These are phyloP conservation scores for Ophion costatus DNA, from an alignment of 2,888 invertebrate species.

Conservation along the genomic window DNA sequence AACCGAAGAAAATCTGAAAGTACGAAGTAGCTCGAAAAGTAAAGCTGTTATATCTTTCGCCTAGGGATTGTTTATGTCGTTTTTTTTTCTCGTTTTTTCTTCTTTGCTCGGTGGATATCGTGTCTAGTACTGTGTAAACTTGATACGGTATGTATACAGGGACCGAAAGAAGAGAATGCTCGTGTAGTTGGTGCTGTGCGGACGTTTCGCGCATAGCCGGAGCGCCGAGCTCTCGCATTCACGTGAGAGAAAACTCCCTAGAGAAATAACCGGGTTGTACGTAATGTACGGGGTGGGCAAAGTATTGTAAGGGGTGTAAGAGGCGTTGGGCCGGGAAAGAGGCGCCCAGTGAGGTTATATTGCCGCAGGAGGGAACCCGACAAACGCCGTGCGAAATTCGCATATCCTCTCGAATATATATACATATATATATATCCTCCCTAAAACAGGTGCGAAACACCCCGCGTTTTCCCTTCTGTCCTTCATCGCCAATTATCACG, in stretches of 20 bases:
- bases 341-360: slow-evolving; percentile 63
- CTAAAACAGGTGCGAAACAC: slow-evolving; percentile 13
- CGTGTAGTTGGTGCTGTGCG: slow-evolving; percentile 32
- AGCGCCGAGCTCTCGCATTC: slow-evolving; percentile 54
- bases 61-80: slow-evolving; percentile 52
- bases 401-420: slow-evolving; percentile 43
- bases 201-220: slow-evolving; percentile 58
- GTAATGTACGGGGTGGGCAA: slow-evolving; percentile 77
- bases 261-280: slow-evolving; percentile 81
- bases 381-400: slow-evolving; percentile 37
- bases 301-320: slow-evolving; percentile 79
- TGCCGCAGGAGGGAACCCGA: slow-evolving; percentile 58
- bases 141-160: slow-evolving; percentile 18
- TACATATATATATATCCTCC: neutral
- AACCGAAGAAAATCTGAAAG: slow-evolving; percentile 21
- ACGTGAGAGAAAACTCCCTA: slow-evolving; percentile 80
- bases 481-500: slow-evolving; percentile 2
- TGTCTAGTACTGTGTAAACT: slow-evolving; percentile 17
- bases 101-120: slow-evolving; percentile 15
- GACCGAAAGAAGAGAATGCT: slow-evolving; percentile 40
- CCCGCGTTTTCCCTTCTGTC: neutral
- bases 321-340: slow-evolving; percentile 64
- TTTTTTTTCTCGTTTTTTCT: slow-evolving; percentile 6
- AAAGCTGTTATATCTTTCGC: slow-evolving; percentile 33
- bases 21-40: slow-evolving; percentile 28